phyloP scores from a whole-genome alignment of 2,888 invertebrate species.

The Synanthedon vespiformis region DNA sequence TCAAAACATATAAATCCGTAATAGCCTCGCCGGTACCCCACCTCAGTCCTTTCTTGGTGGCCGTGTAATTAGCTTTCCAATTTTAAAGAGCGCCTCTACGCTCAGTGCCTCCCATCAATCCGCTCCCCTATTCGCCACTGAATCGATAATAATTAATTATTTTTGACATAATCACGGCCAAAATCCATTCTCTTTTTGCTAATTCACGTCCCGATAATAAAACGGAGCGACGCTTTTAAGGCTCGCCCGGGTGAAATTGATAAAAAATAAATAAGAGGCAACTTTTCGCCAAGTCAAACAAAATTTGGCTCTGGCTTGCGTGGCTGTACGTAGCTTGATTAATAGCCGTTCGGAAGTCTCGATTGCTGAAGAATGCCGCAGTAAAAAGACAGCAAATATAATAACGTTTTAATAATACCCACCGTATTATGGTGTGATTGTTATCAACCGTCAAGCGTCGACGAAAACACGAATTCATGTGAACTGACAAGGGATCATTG shows the following conservation, averaged over 20 bases:
- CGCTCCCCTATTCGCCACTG: slow-evolving; percentile 48
- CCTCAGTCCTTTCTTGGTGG: slow-evolving; percentile 27
- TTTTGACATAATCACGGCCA: slow-evolving; percentile 77
- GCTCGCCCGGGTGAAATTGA: slow-evolving; percentile 57
- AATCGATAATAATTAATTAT: slow-evolving; percentile 80
- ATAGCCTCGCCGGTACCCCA: slow-evolving; percentile 33
- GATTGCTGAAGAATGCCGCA: background rate
- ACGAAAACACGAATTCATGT: slow-evolving; percentile 37
- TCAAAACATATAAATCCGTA: background rate
- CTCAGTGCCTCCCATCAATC: slow-evolving; percentile 51
- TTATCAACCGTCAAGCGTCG: slow-evolving; percentile 10
- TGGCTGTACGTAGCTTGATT: slow-evolving; percentile 39
- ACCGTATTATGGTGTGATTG: background rate
- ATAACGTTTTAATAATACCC: slow-evolving; percentile 1
- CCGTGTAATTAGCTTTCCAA: slow-evolving; percentile 62
- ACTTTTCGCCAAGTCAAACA: slow-evolving; percentile 62
- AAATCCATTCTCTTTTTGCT: slow-evolving; percentile 76
- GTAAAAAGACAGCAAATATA: background rate
- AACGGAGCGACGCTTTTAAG: slow-evolving; percentile 61
- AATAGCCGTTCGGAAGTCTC: slow-evolving; percentile 32
- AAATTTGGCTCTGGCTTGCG: slow-evolving; percentile 44
- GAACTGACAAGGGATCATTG: slow-evolving; percentile 55
- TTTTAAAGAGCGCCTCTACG: slow-evolving; percentile 54
- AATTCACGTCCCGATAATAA: slow-evolving; percentile 76
- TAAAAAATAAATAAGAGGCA: slow-evolving; percentile 67